A percentile compares a stretch with the other conserved stretches of the same genome.
Conservation (phyloP, 2,888 invertebrate species). For the Lordiphosa andalusiaca region DNA sequence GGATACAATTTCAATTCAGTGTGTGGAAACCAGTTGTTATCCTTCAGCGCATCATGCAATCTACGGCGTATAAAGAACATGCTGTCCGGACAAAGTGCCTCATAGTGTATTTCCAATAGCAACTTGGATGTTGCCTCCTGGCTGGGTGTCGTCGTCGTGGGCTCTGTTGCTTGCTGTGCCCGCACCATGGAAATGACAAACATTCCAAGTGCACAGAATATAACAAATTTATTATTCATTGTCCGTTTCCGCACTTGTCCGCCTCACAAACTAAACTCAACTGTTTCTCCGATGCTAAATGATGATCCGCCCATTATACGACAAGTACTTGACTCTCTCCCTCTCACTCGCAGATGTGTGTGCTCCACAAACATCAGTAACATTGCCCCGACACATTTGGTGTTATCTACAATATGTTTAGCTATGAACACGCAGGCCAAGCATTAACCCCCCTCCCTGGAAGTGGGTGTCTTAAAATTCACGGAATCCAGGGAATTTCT, state of each 20-base stretch:
- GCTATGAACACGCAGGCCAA: no score
- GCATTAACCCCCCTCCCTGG: no score
- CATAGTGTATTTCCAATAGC: slow-evolving; percentile 77
- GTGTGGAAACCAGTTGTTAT: slow-evolving; percentile 60
- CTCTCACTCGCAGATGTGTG: no score
- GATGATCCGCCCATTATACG: no score
- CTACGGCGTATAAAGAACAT: slow-evolving; percentile 69
- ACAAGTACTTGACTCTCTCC: no score
- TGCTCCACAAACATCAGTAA: no score
- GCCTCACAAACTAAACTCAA: slow-evolving; percentile 50
- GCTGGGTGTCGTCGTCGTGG: slow-evolving; percentile 7
- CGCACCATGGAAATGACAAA: slow-evolving; percentile 12
- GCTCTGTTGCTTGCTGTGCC: slow-evolving; percentile 10
- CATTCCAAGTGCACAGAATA: slow-evolving; percentile 14
- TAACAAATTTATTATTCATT: slow-evolving; percentile 30
- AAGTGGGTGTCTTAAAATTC: no score
- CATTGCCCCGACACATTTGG: no score
- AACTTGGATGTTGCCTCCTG: slow-evolving; percentile 37
- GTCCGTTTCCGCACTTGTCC: slow-evolving; percentile 27
- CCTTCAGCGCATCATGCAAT: slow-evolving; percentile 61
- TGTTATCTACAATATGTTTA: no score
- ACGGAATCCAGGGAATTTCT: no score
- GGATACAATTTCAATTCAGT: slow-evolving; percentile 76
- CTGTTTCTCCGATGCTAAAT: slow-evolving; percentile 30
- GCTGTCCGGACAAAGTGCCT: slow-evolving; percentile 78